Evolutionary conservation across 2,888 invertebrate genomes (phyloP), one percentile per base, ranked within the genome.

Genomic region (Osmoderma eremita): DNA sequence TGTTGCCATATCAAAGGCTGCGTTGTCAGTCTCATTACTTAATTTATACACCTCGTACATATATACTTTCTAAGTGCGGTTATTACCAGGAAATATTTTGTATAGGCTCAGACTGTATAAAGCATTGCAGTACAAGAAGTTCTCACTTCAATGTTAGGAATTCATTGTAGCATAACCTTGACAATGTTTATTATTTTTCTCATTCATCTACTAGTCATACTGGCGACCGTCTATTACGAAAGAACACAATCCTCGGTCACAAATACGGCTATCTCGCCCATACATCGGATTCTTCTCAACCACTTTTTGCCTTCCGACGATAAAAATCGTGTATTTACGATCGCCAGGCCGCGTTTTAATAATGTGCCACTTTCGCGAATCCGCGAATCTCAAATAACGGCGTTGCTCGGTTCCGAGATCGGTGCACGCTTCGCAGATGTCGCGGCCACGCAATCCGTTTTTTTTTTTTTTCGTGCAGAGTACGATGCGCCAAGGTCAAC

Each of bases 301-400:
- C n/a, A 30, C 2, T 30, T 30, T 36, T 17, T 53, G 12, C 53
- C 36, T 10, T 12, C 17, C 17, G 18, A 3, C 24, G 15, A 15
- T 36, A 30, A 30, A 30, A 30, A 30, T 30, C 30, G 30, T 30
- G 30, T 30, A 30, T 30, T 30, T 30, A 30, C 10, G 30, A 30
- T 5, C 30, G 30, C 30, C 38, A 30, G 38, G n/a, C 10, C 38
- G 53, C 24, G 4, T 53, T 17, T 17, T 17, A 39, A 8, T 15
- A n/a, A 45, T 18, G 58, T 61, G 45, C 58, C 18, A 61, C 58
- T 61, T 61, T 61, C 45, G 45, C n/a, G 58, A 45, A 45, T 61
- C 36, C 30, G 58, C 58, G 41, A 56, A 56, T 56, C 56, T 56
- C 56, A 45, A 24, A 61, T 61, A 61, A 61, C 58, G 58, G 58